Evolutionary conservation across 2,797 vertebrate species (phyloP).

Genomic region (Lagorchestes hirsutus): DNA sequence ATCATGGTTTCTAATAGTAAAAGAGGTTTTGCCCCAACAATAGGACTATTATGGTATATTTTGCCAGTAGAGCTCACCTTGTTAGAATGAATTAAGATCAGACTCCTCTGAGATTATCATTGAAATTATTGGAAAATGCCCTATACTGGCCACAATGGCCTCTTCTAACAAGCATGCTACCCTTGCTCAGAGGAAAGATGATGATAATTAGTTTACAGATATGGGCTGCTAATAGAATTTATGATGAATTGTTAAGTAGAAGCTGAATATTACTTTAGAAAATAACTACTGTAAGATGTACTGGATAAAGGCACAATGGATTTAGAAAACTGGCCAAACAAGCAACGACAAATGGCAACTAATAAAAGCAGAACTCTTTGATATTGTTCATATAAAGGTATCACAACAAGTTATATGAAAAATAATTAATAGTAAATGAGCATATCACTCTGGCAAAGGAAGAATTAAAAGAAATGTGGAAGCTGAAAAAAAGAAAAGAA

Average conservation of each 20-base stretch:
- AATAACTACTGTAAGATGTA: slow-evolving; percentile 41
- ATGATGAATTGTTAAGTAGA: slow-evolving; percentile 39
- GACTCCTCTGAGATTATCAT: slow-evolving; percentile 57
- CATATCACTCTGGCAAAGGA: neutral
- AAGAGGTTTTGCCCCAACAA: slow-evolving; percentile 10
- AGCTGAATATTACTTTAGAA: slow-evolving; percentile 44
- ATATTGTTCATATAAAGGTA: neutral
- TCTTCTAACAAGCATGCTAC: slow-evolving; percentile 55
- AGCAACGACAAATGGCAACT: neutral
- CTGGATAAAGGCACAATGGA: slow-evolving; percentile 45
- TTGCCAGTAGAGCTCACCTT: slow-evolving; percentile 27
- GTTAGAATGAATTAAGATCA: slow-evolving; percentile 57
- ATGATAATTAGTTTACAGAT: slow-evolving; percentile 56
- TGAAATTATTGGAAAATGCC: slow-evolving; percentile 53
- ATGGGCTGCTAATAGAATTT: slow-evolving; percentile 57
- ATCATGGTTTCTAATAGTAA: neutral
- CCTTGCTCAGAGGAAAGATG: slow-evolving; percentile 55
- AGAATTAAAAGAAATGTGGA: slow-evolving; percentile 16
- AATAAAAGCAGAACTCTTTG: slow-evolving; percentile 40
- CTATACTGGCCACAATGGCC: neutral
- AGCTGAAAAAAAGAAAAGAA: slow-evolving; percentile 26
- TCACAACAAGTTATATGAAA: slow-evolving; percentile 36
- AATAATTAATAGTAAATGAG: slow-evolving; percentile 8
- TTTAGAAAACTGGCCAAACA: slow-evolving; percentile 48
- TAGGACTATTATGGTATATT: slow-evolving; percentile 46